Base-by-base conservation (phyloP, 2,888 invertebrate genomes). In the Griposia aprilina region DNA sequence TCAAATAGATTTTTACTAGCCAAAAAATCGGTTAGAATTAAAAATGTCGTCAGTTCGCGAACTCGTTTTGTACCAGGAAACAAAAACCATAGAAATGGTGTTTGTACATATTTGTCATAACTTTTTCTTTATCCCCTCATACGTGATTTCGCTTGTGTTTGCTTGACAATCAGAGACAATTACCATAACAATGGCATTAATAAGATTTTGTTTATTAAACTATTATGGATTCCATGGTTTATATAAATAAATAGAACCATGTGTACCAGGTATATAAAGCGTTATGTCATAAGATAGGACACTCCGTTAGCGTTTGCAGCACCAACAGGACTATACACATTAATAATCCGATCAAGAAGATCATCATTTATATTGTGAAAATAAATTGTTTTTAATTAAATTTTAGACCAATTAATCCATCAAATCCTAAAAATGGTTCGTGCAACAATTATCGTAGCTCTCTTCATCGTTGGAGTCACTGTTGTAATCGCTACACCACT, bases 391-490 rank as follows among this genome's bases (percentile, higher is more conserved):
- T 36, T 23, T 3, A 8, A n/a, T 17, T 1, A 17, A 23, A 0
- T 60, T 60, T 17, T 20, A 52, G 30, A 13, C 5, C 20, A 30
- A 20, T 13, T 48, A 13, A 48, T 48, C 13, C 13, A 23, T 30
- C 3, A 5, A 77, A 50, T 30, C 0, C 8, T 7, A 20, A 48
- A 69, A 77, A 80, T 80, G 83, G 11, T 4, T 50, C 60, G n/a
- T 26, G 41, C n/a, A 30, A 23, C 30, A 78, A 17, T n/a, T 41
- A 20, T 55, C 26, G 2, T 77, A 13, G 5, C 8, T 4, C 0
- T 82, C 1, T 48, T 60, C 20, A 45, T 77, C 52, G 26, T 77
- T n/a, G 78, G 26, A 30, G 23, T 7, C 15, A 36, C 26, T 26
- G 3, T 50, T 41, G 20, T 67, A 23, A 48, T 15, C 60, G 13